Base-by-base conservation (phyloP, 2,888 invertebrate genomes). In the Thecophora atra region DNA sequence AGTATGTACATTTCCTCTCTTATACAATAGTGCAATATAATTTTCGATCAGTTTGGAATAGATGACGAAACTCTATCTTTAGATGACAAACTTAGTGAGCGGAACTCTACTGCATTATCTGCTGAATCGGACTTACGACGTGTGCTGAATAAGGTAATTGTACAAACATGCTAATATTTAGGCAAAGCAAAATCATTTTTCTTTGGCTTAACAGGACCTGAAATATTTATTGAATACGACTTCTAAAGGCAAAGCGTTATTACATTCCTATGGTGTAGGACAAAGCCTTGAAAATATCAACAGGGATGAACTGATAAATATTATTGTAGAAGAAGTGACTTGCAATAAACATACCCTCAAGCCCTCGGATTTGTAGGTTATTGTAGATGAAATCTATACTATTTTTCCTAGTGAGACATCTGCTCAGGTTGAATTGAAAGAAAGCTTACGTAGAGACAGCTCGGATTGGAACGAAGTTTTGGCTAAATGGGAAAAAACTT, bases 401-500 rank as follows among this genome's bases (percentile, higher is more conserved):
- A 15, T 66, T 54, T 73, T 70, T 37, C 37, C 37, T 37, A 37
- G 7, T 37, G 37, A 37, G 37, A 37, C 11, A 37, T 37, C 37
- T 1, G 63, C 51, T 37, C 37, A 73, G 60, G 62, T 73, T 70
- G 44, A 52, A 0, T 71, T 73, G 19, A 74, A 74, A 62, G 63
- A 52, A 21, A 52, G 26, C 56, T 65, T 75, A 15, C 66, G 68
- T 24, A 70, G 72, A 24, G 72, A 73, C 19, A 47, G 56, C 19
- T 47, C 68, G 30, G 68, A 76, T 42, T 75, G 76, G 75, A 62
- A 54, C 51, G 76, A 75, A 17, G 74, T 76, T 7, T 56, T 28
- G 42, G 72, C 75, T 28, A 73, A 75, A 67, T 75, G 73, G 72
- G 44, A 67, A 68, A 72, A 58, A 68, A 71, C 75, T 37, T 75